Evolutionary conservation across 2,797 vertebrate genomes (phyloP).

Genomic region (Octomys mimax): DNA sequence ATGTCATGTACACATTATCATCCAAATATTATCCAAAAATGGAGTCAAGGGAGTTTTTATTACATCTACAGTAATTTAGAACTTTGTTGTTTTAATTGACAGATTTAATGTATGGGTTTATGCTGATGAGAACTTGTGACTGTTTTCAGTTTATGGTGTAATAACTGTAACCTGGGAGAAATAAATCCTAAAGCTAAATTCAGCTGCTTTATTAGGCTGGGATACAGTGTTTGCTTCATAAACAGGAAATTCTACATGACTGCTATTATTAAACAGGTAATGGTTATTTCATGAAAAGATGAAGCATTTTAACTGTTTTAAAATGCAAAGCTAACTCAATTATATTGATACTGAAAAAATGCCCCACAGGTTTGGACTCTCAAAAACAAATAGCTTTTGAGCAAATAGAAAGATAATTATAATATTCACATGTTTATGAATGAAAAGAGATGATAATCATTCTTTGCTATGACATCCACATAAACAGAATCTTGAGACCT

Average conservation of each 20-base stretch:
- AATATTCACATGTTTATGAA: slow-evolving; percentile 6
- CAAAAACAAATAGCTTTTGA: not conserved
- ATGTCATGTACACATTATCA: not conserved
- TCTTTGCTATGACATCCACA: not conserved
- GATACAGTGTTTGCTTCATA: not conserved
- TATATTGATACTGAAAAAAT: not conserved
- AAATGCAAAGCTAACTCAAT: not conserved
- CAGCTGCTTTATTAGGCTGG: not conserved
- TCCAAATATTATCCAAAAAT: slow-evolving; percentile 48
- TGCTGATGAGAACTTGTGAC: slow-evolving; percentile 41
- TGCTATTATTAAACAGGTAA: not conserved
- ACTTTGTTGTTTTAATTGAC: slow-evolving; percentile 7
- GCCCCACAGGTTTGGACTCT: not conserved
- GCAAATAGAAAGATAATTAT: not conserved
- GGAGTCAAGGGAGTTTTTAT: slow-evolving; percentile 36
- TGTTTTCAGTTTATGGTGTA: slow-evolving; percentile 48
- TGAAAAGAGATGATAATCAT: not conserved
- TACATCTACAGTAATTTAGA: slow-evolving; percentile 32
- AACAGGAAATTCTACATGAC: not conserved
- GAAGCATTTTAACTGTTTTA: not conserved
- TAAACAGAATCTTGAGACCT: not conserved
- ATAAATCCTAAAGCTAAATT: slow-evolving; percentile 26
- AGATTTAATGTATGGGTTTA: slow-evolving; percentile 52
- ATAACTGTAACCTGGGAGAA: slow-evolving; percentile 22
- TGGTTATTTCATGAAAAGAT: slow-evolving; percentile 22